Evolutionary conservation across 2,113 vertebrate species (phyloP), one percentile per base, ranked within the genome.

Genomic region (Notiomystis cincta): DNA sequence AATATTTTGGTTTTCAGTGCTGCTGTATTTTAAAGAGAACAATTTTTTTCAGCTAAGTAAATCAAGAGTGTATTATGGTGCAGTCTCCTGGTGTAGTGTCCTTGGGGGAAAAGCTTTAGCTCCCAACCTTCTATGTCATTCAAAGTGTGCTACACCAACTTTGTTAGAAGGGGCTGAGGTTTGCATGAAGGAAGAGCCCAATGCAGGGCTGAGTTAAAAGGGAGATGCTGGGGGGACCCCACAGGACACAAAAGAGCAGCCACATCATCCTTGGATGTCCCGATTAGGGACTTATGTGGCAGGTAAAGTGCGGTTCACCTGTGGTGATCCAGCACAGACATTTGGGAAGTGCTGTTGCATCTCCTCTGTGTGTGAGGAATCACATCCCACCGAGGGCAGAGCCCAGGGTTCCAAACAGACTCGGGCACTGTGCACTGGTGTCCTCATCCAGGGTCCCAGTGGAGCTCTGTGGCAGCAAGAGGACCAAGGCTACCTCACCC

Each of bases 321-420:
- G 5, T 15, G 11, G 31, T 37, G n/a, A 40, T 54, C 51, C 72
- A 27, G 2, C 0, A 9, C 60, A 87, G 81, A 75, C 47, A 23
- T 53, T 84, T 76, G 66, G 24, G 31, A 79, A 87, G 27, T 5
- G 35, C 18, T 73, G 1, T 38, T 35, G 33, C 60, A 33, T 38
- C 18, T 65, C 10, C 27, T 42, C 3, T 3, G 7, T 0, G 0
- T n/a, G 67, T 2, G 15, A 81, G 60, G 27, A 86, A 28, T 64
- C 0, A 0, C 0, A 0, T 69, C 77, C 27, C 4, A 9, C 20
- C 1, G 30, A 87, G 33, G 79, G 25, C 64, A 71, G 87, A 62
- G 44, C 51, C 35, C 61, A 31, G 38, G 20, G 58, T 83, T 85
- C 53, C 54, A 58, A 25, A 58, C 2, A 0, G 21, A 27, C 16